A percentile compares a stretch with the other conserved stretches of the same genome.
phyloP scores from a whole-genome alignment of 1,140 invertebrate species.

The Drosophila melanica region DNA sequence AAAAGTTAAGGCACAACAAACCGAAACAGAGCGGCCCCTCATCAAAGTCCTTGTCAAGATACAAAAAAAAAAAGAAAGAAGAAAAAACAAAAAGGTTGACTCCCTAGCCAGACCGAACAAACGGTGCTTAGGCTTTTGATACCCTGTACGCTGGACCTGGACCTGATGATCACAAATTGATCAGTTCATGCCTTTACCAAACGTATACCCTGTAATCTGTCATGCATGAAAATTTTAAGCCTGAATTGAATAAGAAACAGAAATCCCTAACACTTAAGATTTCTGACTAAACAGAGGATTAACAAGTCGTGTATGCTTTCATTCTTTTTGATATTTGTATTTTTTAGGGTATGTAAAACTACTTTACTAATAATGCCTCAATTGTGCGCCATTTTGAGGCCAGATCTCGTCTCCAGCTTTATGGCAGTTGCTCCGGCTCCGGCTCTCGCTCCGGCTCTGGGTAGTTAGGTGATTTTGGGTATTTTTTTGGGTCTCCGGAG shows the following conservation, averaged over 20 bases:
- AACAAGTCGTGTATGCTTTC: background rate
- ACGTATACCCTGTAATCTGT: too few species aligned
- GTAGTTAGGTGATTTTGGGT: slow-evolving; percentile 28
- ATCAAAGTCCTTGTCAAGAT: slow-evolving; percentile 61
- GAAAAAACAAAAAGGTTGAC: slow-evolving; percentile 34
- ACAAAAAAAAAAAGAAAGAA: slow-evolving; percentile 20
- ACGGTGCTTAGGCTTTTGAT: background rate
- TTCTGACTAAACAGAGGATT: background rate
- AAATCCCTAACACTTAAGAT: too few species aligned
- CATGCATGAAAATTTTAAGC: too few species aligned
- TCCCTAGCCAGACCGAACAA: slow-evolving; percentile 26
- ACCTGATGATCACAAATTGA: too few species aligned
- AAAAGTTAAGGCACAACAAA: slow-evolving; percentile 23
- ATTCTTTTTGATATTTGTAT: background rate
- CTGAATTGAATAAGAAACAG: too few species aligned
- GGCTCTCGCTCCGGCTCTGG: background rate
- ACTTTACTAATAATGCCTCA: slow-evolving; percentile 83
- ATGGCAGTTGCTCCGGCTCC: slow-evolving; percentile 25
- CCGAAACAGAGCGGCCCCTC: slow-evolving; percentile 47
- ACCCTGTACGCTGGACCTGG: slow-evolving; percentile 11
- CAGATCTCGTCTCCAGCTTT: slow-evolving; percentile 20
- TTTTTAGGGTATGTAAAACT: slow-evolving; percentile 61
- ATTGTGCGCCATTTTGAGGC: slow-evolving; percentile 63
- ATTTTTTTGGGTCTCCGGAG: slow-evolving; percentile 12
- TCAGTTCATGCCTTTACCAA: too few species aligned